A percentile compares a stretch with the other conserved stretches of the same genome.
Conservation (phyloP, 2,797 vertebrate genomes). For the Typhlichthys subterraneus region DNA sequence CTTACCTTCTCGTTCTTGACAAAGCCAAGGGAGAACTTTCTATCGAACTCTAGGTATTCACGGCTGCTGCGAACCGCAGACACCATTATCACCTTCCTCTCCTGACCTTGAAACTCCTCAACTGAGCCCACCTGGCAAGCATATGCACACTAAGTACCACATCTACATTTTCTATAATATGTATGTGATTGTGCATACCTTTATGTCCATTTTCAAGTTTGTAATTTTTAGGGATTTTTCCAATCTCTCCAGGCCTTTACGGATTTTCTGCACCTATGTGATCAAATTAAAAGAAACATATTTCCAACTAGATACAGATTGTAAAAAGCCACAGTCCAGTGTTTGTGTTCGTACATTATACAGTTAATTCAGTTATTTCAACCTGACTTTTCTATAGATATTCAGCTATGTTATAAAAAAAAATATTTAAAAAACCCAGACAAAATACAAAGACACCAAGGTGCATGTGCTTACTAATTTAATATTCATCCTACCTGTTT, state of each 20-base stretch:
- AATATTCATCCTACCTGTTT: constrained; percentile 83
- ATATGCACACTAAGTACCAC: constrained; percentile 7
- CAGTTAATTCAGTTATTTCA: too few relatives aligned
- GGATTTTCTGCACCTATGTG: constrained; percentile 91
- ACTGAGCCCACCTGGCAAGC: constrained; percentile 88
- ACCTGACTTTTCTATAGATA: too few relatives aligned
- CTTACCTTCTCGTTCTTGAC: constrained; percentile 90
- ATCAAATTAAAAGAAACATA: not conserved
- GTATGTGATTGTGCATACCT: constrained; percentile 69
- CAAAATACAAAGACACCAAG: too few relatives aligned
- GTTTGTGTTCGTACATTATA: too few relatives aligned
- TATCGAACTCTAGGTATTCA: constrained; percentile 72
- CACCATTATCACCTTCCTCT: constrained; percentile 87
- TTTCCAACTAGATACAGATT: not conserved
- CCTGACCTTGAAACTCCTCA: constrained; percentile 96
- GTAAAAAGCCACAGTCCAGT: constrained; percentile 3
- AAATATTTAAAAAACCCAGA: too few relatives aligned
- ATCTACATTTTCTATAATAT: not conserved
- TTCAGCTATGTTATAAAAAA: too few relatives aligned
- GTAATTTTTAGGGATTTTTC: constrained; percentile 58
- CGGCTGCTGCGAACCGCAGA: constrained; percentile 88
- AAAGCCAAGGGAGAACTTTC: constrained; percentile 88
- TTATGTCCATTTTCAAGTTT: constrained; percentile 70
- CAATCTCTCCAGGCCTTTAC: constrained; percentile 73
- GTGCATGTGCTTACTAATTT: not conserved